Conservation (phyloP, 2,888 invertebrate genomes). For the Pollenia amentaria region DNA sequence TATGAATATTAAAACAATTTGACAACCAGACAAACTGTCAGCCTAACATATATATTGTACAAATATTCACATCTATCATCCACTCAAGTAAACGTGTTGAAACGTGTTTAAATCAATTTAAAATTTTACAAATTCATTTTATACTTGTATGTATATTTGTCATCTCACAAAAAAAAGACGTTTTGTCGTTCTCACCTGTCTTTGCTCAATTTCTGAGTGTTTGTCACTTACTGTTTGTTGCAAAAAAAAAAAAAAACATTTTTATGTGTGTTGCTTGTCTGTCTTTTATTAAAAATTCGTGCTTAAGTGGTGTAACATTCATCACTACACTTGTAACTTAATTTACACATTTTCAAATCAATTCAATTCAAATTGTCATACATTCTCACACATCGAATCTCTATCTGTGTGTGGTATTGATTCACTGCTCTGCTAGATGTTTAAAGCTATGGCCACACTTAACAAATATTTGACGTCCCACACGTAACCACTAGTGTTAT, state of each 20-base stretch:
- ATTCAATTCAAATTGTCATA: slow-evolving; percentile 28
- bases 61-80: background rate
- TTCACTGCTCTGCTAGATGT: no score
- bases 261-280: slow-evolving; percentile 17
- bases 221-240: background rate
- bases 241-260: background rate
- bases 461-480: no score
- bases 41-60: background rate
- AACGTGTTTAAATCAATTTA: slow-evolving; percentile 48
- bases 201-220: slow-evolving; percentile 8
- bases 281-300: slow-evolving; percentile 55
- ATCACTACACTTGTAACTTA: slow-evolving; percentile 49
- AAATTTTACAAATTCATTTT: slow-evolving; percentile 28
- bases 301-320: slow-evolving; percentile 61
- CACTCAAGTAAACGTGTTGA: slow-evolving; percentile 29
- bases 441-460: no score
- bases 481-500: no score
- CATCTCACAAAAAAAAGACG: slow-evolving; percentile 12
- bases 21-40: slow-evolving; percentile 36
- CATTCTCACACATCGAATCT: background rate
- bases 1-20: slow-evolving; percentile 41
- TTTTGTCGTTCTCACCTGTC: slow-evolving; percentile 38
- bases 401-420: no score
- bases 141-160: slow-evolving; percentile 10
- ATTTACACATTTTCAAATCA: slow-evolving; percentile 39